Evolutionary conservation across 2,113 vertebrate species (phyloP).

Genomic region (Cephalophus harveyi): DNA sequence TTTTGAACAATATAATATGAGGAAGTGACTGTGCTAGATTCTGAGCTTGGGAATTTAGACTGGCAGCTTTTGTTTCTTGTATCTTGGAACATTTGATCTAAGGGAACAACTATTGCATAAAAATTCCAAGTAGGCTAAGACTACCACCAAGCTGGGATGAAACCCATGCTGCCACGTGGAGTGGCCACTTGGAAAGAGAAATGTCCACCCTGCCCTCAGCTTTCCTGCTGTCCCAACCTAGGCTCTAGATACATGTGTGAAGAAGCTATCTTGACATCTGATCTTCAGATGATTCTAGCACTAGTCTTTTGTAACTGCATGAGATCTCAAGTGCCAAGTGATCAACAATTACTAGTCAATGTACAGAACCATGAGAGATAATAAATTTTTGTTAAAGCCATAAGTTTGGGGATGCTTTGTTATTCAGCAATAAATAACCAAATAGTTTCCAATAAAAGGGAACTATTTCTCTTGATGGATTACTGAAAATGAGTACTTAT

Average conservation of each 20-base stretch:
- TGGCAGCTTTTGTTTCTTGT: not conserved
- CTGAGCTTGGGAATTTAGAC: not conserved
- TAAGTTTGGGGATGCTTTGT: not conserved
- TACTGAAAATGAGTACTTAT: not conserved
- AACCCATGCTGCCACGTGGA: not conserved
- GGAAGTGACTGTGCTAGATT: not conserved
- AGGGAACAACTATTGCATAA: not conserved
- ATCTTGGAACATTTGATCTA: not conserved
- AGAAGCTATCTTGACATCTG: not conserved
- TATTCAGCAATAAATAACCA: not conserved
- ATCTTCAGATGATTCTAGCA: not conserved
- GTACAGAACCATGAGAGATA: not conserved
- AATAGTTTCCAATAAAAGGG: not conserved
- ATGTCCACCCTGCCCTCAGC: not conserved
- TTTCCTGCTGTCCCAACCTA: not conserved
- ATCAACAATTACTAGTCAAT: not conserved
- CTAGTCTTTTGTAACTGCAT: not conserved
- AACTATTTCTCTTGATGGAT: not conserved
- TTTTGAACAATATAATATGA: not conserved
- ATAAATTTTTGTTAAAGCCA: not conserved
- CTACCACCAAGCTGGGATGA: not conserved
- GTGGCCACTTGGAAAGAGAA: not conserved
- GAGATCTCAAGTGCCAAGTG: not conserved
- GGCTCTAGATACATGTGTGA: not conserved
- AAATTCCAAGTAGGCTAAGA: not conserved